Evolutionary conservation across 2,797 vertebrate genomes (phyloP).

Genomic region (Sparidentex hasta): DNA sequence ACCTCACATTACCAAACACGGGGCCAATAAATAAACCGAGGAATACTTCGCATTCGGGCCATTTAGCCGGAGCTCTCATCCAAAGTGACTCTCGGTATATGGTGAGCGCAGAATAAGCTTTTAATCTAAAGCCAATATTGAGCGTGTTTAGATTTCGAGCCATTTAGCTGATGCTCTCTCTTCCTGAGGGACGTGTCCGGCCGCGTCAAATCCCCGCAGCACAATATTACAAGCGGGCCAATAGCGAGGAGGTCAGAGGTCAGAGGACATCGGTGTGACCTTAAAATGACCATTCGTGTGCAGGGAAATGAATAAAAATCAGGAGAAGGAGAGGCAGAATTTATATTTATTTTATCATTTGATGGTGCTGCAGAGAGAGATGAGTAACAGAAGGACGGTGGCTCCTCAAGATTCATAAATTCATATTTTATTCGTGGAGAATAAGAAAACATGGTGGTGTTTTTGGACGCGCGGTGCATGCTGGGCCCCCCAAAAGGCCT

Average conservation of each 20-base stretch:
- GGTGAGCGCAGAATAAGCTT: constrained; percentile 41
- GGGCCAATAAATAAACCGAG: constrained; percentile 39
- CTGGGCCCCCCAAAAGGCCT: constrained; percentile 28
- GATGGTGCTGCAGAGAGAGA: not conserved
- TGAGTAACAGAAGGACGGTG: not conserved
- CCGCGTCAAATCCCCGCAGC: constrained; percentile 37
- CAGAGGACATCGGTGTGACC: constrained; percentile 52
- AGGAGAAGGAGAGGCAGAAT: not conserved
- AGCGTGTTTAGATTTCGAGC: constrained; percentile 37
- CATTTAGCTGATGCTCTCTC: constrained; percentile 38
- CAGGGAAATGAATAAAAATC: constrained; percentile 28
- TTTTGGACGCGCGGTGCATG: constrained; percentile 51
- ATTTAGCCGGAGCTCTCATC: constrained; percentile 43
- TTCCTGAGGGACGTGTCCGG: constrained; percentile 38
- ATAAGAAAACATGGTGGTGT: constrained; percentile 7
- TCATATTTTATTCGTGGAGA: constrained; percentile 55
- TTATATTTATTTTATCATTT: not conserved
- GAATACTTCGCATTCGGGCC: constrained; percentile 22
- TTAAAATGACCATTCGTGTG: constrained; percentile 53
- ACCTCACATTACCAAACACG: constrained; percentile 32
- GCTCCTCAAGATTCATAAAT: constrained; percentile 58
- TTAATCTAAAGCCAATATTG: constrained; percentile 57
- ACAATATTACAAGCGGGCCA: constrained; percentile 51
- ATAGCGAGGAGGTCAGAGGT: constrained; percentile 60
- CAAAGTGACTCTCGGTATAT: constrained; percentile 44